These are phyloP conservation scores for Sarcophaga peregrina DNA, from an alignment of 1,140 invertebrate genomes.

Conservation along the genomic window DNA sequence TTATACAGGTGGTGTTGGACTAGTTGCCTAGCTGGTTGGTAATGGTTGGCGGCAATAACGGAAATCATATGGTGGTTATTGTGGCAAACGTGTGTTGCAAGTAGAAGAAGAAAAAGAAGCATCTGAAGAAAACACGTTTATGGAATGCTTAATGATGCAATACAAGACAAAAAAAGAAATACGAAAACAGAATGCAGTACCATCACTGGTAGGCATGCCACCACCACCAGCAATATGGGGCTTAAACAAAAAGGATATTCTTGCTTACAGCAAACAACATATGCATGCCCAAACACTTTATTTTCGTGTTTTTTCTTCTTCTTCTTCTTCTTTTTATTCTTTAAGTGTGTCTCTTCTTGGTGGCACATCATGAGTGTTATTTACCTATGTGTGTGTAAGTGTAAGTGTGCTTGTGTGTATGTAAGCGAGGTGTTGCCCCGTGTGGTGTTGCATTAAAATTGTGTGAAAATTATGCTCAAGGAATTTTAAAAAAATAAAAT, in stretches of 20 bases:
- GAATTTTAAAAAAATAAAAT: neutral
- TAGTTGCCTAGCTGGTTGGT: neutral
- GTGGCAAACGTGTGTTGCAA: neutral
- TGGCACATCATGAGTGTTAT: too few relatives aligned
- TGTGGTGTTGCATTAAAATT: neutral
- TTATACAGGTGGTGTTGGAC: neutral
- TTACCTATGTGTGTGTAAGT: neutral
- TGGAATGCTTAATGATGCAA: constrained; percentile 22
- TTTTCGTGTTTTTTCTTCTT: too few relatives aligned
- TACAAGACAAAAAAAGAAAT: neutral
- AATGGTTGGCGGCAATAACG: neutral
- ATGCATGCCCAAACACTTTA: neutral
- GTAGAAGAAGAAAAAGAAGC: too few relatives aligned
- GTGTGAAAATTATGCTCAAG: constrained; percentile 1
- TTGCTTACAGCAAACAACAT: neutral
- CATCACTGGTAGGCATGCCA: neutral
- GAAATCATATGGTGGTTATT: constrained; percentile 24
- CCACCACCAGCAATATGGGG: neutral
- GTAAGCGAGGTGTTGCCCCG: neutral
- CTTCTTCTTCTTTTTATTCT: too few relatives aligned
- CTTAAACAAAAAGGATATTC: neutral
- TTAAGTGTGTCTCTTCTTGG: too few relatives aligned
- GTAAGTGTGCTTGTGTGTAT: too few relatives aligned
- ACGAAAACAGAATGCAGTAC: neutral
- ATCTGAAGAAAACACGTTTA: constrained; percentile 20